Base-by-base conservation (phyloP, 64 coral and sea anemone genomes). In the Montipora foliosa region DNA sequence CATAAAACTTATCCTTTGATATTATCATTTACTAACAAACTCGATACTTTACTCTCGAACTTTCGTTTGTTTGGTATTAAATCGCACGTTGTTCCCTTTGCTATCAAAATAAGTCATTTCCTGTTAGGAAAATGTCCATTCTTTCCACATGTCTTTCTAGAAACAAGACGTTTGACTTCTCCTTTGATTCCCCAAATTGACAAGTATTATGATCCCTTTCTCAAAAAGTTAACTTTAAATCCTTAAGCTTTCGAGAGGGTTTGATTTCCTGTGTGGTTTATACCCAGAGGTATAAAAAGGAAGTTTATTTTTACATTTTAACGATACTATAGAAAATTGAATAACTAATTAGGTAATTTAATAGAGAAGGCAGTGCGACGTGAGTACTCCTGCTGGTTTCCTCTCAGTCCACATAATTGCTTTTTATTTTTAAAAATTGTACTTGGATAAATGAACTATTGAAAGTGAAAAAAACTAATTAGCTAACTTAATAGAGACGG, bases 401-500 rank as follows among this genome's bases (percentile, higher is more conserved):
- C 5, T 22, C 68, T 64, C 61, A 64, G 61, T 64, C 3, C 9
- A 16, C 14, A 11, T 64, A 64, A 74, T 74, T 11, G 71, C 71
- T 74, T 6, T 74, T 74, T 74, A 22, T 74, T 74, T 44, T 29
- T 44, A 44, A 29, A 14, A 74, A 24, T 25, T 24, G 67, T 7
- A 55, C 52, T 55, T 55, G 52, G 5, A 10, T 55, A 55, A 55
- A 55, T 55, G 61, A 64, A 64, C 61, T 64, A 64, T 64, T 64
- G 61, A 64, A 64, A 64, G 37, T 14, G 11, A 37, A 76, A 76
- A 47, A 11, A 64, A 62, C 19, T 84, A 84, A 84, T 84, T 84
- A 68, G 59, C 81, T 84, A 19, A 68, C 67, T 84, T 62, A 74
- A 74, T 24, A 82, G 55, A 64, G 57, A 59, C 11, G 57, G 53